A percentile compares a stretch with the other conserved stretches of the same genome.
Conservation (phyloP, 2,797 vertebrate genomes). For the Tauraco hartlaubi region DNA sequence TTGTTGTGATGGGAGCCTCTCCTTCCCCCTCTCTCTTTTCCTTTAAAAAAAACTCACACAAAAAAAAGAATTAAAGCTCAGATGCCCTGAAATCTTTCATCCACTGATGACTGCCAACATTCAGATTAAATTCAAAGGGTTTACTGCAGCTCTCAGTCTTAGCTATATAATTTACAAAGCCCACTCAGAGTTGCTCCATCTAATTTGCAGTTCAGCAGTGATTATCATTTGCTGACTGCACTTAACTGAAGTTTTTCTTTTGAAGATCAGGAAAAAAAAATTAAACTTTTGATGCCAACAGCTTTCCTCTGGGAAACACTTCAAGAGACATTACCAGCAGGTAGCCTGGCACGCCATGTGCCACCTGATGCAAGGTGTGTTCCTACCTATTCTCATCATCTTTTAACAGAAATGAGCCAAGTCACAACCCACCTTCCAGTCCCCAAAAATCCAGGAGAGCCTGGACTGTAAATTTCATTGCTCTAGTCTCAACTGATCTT, state of each 20-base stretch:
- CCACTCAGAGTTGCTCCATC: slow-evolving; percentile 40
- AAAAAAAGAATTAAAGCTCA: slow-evolving; percentile 9
- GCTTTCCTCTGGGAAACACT: slow-evolving; percentile 34
- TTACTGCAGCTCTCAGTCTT: slow-evolving; percentile 54
- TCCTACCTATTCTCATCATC: not conserved
- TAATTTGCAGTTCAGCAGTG: slow-evolving; percentile 66
- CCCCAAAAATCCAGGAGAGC: not conserved
- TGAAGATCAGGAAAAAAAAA: not conserved
- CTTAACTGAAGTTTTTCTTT: slow-evolving; percentile 51
- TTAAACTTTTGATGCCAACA: not conserved
- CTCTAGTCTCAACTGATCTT: not conserved
- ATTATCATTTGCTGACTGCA: slow-evolving; percentile 54
- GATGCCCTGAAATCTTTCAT: slow-evolving; percentile 65
- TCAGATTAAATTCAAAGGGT: slow-evolving; percentile 72
- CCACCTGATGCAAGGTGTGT: not conserved
- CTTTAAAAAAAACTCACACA: not conserved
- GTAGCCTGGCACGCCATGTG: not conserved
- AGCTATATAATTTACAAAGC: slow-evolving; percentile 65
- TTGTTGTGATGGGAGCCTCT: not conserved
- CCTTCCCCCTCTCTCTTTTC: not conserved
- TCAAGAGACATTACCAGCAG: not conserved
- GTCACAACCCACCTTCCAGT: rapidly evolving
- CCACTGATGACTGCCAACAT: slow-evolving; percentile 44
- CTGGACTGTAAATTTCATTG: not conserved
- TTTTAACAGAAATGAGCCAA: not conserved